phyloP scores from a whole-genome alignment of 2,888 invertebrate genomes.

The Euphydryas editha region DNA sequence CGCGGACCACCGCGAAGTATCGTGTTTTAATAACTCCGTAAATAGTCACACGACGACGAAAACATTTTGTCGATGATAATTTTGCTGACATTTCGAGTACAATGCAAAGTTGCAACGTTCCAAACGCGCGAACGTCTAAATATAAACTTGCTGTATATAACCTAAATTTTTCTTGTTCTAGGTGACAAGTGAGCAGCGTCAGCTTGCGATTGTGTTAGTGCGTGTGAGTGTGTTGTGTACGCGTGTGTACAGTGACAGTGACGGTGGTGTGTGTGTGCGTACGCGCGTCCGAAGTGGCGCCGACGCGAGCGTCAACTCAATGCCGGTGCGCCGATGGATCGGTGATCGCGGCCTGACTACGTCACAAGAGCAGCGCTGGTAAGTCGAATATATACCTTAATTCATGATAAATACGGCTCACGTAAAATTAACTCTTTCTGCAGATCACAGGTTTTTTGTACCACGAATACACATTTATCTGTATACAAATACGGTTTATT shows the following conservation, averaged over 20 bases:
- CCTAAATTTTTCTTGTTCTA: conserved; percentile 34
- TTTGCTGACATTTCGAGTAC: background rate
- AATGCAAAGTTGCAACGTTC: background rate
- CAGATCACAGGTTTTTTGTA: too few species aligned
- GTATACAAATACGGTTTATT: background rate
- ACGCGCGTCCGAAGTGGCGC: conserved; percentile 69
- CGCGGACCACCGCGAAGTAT: background rate
- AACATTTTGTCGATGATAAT: background rate
- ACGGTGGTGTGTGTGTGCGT: conserved; percentile 47
- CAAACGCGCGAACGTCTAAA: background rate
- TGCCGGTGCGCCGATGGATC: conserved; percentile 81
- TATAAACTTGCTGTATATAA: conserved; percentile 8
- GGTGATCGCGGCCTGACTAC: conserved; percentile 79
- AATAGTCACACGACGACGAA: background rate
- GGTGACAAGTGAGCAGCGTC: conserved; percentile 35
- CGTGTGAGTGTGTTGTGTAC: conserved; percentile 29
- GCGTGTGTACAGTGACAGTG: conserved; percentile 46
- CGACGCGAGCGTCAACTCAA: conserved; percentile 72
- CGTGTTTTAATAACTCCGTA: conserved; percentile 6
- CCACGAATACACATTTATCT: too few species aligned
- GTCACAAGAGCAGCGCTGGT: conserved; percentile 81
- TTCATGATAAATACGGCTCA: background rate
- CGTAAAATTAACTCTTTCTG: background rate
- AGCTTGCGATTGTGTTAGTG: conserved; percentile 28
- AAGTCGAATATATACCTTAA: conserved; percentile 46